Evolutionary conservation across 2,888 invertebrate genomes (phyloP).

Genomic region (Oxytorus armatus): DNA sequence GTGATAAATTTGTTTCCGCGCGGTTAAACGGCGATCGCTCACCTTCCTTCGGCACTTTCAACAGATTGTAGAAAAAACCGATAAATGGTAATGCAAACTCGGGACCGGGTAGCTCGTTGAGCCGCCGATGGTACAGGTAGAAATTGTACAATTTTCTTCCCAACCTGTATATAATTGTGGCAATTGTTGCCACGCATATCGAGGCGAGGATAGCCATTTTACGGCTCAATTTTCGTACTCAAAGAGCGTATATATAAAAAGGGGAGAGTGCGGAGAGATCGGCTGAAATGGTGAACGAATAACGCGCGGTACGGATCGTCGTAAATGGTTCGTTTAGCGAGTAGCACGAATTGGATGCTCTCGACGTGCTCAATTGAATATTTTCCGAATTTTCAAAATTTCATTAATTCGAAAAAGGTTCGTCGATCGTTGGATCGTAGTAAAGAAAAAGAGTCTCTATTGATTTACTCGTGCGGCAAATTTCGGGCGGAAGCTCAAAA

Average conservation of each 20-base stretch:
- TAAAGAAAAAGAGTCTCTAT: too few relatives aligned
- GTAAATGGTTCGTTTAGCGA: not conserved
- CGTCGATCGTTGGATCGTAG: too few relatives aligned
- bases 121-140: conserved; percentile 39
- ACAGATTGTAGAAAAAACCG: conserved; percentile 65
- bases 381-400: too few relatives aligned
- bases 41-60: conserved; percentile 68
- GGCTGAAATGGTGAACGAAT: not conserved
- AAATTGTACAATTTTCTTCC: conserved; percentile 58
- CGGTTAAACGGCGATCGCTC: conserved; percentile 25
- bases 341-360: not conserved
- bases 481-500: too few relatives aligned
- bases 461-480: too few relatives aligned
- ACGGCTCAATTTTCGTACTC: not conserved
- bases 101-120: conserved; percentile 74
- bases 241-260: not conserved
- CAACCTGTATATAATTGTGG: conserved; percentile 10
- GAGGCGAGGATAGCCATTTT: conserved; percentile 23
- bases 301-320: not conserved
- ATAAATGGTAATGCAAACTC: conserved; percentile 68
- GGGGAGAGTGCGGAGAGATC: not conserved
- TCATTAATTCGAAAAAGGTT: too few relatives aligned
- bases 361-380: not conserved
- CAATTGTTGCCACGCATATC: conserved; percentile 14
- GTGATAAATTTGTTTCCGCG: not conserved